Evolutionary conservation across 2,888 invertebrate genomes (phyloP).

Genomic region (Oligia fasciuncula): DNA sequence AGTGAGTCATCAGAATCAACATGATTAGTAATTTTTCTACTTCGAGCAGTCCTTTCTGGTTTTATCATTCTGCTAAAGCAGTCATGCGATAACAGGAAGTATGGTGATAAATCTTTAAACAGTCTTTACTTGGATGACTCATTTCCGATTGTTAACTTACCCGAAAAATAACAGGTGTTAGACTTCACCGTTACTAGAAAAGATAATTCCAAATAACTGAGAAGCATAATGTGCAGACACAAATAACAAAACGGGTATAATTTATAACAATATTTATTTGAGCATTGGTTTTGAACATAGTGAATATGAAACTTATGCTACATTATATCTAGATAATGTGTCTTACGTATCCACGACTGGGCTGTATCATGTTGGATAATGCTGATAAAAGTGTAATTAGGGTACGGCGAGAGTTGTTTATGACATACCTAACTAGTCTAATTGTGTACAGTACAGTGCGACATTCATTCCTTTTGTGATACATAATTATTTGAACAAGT

Average conservation of each 20-base stretch:
- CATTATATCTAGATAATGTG: constrained; percentile 48
- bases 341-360: constrained; percentile 32
- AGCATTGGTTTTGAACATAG: constrained; percentile 66
- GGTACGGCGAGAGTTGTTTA: constrained; percentile 10
- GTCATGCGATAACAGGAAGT: constrained; percentile 23
- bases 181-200: constrained; percentile 11
- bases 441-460: constrained; percentile 6
- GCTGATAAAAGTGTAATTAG: constrained; percentile 36
- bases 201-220: constrained; percentile 8
- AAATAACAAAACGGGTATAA: constrained; percentile 17
- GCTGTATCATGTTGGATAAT: constrained; percentile 39
- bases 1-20: constrained; percentile 9
- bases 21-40: neutral
- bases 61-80: constrained; percentile 13
- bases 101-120: constrained; percentile 29
- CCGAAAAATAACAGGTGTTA: constrained; percentile 20
- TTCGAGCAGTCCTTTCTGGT: neutral
- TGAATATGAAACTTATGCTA: constrained; percentile 55
- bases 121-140: constrained; percentile 1
- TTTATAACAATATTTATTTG: constrained; percentile 65
- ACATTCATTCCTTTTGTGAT: constrained; percentile 14
- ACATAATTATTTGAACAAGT: constrained; percentile 4
- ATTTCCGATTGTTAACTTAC: constrained; percentile 21
- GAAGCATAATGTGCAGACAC: neutral
- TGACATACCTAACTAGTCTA: constrained; percentile 30